Conservation (phyloP, 2,888 invertebrate genomes). For the Schrankia costaestrigalis region DNA sequence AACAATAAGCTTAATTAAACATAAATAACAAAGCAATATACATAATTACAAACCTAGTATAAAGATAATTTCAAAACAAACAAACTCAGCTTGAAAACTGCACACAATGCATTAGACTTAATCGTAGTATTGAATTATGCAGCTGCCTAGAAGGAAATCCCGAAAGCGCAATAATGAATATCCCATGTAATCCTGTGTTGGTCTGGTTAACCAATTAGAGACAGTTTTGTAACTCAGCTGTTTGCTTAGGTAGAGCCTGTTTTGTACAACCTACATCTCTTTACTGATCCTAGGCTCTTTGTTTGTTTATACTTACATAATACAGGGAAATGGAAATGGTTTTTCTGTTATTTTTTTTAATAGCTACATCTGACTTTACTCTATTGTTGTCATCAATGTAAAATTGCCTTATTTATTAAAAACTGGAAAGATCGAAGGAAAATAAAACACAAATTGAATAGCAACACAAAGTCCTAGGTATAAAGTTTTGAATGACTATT, state of each 20-base stretch:
- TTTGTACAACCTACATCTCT: slow-evolving; percentile 1
- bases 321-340: too few relatives aligned
- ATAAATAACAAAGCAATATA: too few relatives aligned
- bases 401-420: too few relatives aligned
- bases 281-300: background rate
- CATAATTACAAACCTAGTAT: background rate
- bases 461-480: too few relatives aligned
- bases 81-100: too few relatives aligned
- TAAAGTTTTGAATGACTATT: too few relatives aligned
- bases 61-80: background rate
- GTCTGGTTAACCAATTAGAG: slow-evolving; percentile 65
- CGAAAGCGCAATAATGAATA: slow-evolving; percentile 65
- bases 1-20: too few relatives aligned
- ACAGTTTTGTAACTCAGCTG: slow-evolving; percentile 37
- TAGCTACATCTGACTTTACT: too few relatives aligned
- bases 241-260: slow-evolving; percentile 15
- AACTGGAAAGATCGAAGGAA: too few relatives aligned
- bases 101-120: slow-evolving; percentile 49
- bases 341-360: too few relatives aligned
- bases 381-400: too few relatives aligned
- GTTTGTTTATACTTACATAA: background rate
- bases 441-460: too few relatives aligned
- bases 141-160: slow-evolving; percentile 51
- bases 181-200: slow-evolving; percentile 53
- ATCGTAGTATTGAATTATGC: slow-evolving; percentile 57